Conservation (phyloP, 2,888 invertebrate genomes). For the Timandra comae region DNA sequence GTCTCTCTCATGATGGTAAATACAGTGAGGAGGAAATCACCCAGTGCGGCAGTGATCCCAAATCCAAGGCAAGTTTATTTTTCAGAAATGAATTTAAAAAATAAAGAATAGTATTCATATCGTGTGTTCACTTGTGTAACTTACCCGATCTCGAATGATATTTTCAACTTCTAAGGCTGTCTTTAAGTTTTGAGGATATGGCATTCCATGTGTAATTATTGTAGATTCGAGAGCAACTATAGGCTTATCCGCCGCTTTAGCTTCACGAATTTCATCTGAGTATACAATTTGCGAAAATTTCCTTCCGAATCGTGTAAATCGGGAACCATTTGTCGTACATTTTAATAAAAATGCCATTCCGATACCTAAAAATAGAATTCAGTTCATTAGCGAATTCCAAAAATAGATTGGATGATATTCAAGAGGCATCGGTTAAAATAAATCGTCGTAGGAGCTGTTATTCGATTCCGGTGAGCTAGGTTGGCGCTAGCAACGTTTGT, state of each 20-base stretch:
- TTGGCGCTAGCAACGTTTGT: constrained; percentile 16
- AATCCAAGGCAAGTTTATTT: too few relatives aligned
- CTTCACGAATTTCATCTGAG: constrained; percentile 80
- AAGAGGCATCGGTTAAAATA: constrained; percentile 20
- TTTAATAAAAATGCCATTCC: constrained; percentile 49
- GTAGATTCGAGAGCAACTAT: constrained; percentile 98
- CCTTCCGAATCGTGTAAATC: constrained; percentile 25
- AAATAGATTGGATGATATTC: constrained; percentile 25
- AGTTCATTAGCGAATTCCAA: constrained; percentile 28
- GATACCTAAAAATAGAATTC: constrained; percentile 36
- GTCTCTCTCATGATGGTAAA: too few relatives aligned
- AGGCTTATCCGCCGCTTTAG: constrained; percentile 79
- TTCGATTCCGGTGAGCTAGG: constrained; percentile 16
- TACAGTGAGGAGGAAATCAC: too few relatives aligned
- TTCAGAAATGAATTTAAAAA: too few relatives aligned
- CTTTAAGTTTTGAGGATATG: constrained; percentile 91
- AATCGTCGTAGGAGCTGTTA: constrained; percentile 21
- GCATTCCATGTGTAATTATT: constrained; percentile 99
- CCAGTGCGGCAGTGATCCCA: too few relatives aligned
- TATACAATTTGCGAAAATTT: constrained; percentile 44
- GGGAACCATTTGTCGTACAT: constrained; percentile 28
- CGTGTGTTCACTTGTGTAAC: constrained; percentile 22
- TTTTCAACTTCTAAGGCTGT: constrained; percentile 90
- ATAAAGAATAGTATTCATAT: too few relatives aligned
- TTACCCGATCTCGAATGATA: constrained; percentile 82